phyloP scores from a whole-genome alignment of 2,888 invertebrate species.

The Eremobia ochroleuca region DNA sequence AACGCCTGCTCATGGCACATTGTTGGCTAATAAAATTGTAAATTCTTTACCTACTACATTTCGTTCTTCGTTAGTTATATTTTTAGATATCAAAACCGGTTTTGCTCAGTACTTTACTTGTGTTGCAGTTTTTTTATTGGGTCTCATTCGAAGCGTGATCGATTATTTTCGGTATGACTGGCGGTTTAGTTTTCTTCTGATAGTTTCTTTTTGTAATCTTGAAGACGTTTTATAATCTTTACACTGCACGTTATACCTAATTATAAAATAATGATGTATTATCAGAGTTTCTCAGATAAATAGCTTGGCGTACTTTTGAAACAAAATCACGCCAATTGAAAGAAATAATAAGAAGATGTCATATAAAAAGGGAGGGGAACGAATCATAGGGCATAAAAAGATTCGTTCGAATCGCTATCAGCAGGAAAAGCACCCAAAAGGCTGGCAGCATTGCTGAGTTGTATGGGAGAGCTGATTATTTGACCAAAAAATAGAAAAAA shows the following conservation, averaged over 20 bases:
- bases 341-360: background rate
- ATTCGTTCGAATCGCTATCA: background rate
- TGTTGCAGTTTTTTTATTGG: constrained; percentile 27
- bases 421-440: background rate
- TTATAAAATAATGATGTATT: constrained; percentile 3
- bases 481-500: background rate
- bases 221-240: background rate
- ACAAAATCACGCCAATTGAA: too few species aligned
- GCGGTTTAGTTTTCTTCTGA: background rate
- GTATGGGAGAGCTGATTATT: background rate
- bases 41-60: background rate
- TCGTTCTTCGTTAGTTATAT: constrained; percentile 5
- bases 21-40: constrained; percentile 37
- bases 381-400: too few species aligned
- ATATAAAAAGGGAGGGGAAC: too few species aligned
- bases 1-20: constrained; percentile 30
- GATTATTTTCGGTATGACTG: constrained; percentile 1
- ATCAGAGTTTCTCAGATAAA: background rate
- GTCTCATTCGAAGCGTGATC: constrained; percentile 13
- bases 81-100: constrained; percentile 40
- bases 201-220: background rate
- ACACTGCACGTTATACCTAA: background rate
- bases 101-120: constrained; percentile 10
- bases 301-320: background rate
- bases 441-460: background rate